phyloP scores from a whole-genome alignment of 2,113 vertebrate genomes.

The Gobio gobio region DNA sequence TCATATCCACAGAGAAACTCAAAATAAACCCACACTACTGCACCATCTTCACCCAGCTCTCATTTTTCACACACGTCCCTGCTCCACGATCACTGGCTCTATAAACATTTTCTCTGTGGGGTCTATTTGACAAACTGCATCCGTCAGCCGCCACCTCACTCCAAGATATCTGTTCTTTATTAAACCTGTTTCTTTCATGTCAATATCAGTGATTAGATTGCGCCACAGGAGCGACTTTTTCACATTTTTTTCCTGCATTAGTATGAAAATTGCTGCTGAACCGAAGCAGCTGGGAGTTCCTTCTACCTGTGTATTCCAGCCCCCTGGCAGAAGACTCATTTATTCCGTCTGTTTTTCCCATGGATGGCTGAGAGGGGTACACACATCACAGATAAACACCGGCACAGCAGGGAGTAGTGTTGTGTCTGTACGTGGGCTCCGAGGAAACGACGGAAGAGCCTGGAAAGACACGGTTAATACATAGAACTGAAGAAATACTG shows the following conservation, averaged over 20 bases:
- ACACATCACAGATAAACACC: conserved; percentile 11
- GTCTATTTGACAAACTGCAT: conserved; percentile 37
- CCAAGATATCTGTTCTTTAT: conserved; percentile 15
- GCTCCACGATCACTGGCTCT: background rate
- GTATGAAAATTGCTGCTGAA: conserved; percentile 47
- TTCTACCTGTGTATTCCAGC: conserved; percentile 1
- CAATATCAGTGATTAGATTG: conserved; percentile 45
- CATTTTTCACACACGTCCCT: conserved; percentile 2
- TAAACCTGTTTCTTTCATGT: conserved; percentile 12
- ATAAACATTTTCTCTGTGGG: conserved; percentile 21
- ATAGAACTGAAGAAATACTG: background rate
- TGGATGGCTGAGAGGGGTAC: conserved; percentile 5
- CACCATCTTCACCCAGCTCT: background rate
- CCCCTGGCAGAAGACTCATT: conserved; percentile 21
- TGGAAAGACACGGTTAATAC: background rate
- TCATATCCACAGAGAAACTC: background rate
- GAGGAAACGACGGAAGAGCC: background rate
- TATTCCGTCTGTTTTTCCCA: conserved; percentile 5
- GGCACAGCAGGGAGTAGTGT: background rate
- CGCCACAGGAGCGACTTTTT: background rate
- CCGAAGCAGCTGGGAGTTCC: conserved; percentile 15
- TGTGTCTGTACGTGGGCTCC: background rate
- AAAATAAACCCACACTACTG: background rate
- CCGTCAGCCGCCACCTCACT: conserved; percentile 15
- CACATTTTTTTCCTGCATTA: conserved; percentile 12